Base-by-base conservation (phyloP, 2,797 vertebrate genomes). In the Hydrophis major region DNA sequence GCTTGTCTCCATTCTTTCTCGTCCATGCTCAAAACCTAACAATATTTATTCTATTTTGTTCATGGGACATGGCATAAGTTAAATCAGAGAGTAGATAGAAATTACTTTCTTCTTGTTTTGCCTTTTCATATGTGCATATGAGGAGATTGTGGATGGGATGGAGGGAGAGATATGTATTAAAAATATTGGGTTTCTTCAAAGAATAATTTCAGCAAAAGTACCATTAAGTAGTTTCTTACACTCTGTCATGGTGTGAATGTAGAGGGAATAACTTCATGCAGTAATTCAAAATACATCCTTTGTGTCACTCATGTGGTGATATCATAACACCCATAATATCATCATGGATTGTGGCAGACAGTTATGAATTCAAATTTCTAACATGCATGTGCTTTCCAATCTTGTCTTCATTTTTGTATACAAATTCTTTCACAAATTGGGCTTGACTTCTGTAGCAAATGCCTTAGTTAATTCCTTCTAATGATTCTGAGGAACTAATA, bases 331-430 rank as follows among this genome's bases (percentile, higher is more conserved):
- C 20, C 20, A 83, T 25, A 83, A 47, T 83, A 47, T 25, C 37
- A 83, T 83, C 20, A 83, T 25, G 20, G 74, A 12, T 83, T 83
- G 10, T 47, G 8, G 20, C 0, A 6, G 74, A 83, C 25, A 25
- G 8, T 42, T 47, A 83, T 47, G 20, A 83, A 25, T 18, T 37
- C 18, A 83, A 11, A 83, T 47, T 83, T 83, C 37, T 22, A 83
- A 47, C 74, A 83, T 83, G 20, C 25, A 83, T 47, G 74, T 12
- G 10, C 37, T 47, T 83, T 83, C 2, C 87, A 27, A 1, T 66
- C 47, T 93, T 78, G 60, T 11, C 13, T 92, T 92, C 55, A 74
- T 92, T 92, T 91, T 78, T 83, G 3, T 20, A 5, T 63, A 91
- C 6, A 27, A 94, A 20, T 55, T 12, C 90, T 53, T 27, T 57